Percentiles rank a stretch among this genome's conserved stretches.
These are phyloP conservation scores for Chelon labrosus DNA, from an alignment of 2,797 vertebrate genomes.

Conservation along the genomic window DNA sequence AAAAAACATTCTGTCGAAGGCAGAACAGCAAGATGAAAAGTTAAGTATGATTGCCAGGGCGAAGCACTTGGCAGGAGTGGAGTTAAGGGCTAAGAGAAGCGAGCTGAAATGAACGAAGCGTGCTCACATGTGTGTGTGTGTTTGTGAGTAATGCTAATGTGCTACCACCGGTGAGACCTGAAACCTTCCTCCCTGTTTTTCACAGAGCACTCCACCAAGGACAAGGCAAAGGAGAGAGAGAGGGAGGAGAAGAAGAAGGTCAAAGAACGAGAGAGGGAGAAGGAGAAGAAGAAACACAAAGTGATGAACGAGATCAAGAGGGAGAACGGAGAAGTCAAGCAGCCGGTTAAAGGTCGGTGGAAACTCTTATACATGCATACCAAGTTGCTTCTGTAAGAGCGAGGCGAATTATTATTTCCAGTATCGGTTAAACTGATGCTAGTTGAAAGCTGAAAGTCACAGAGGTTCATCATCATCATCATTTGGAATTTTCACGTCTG, in stretches of 20 bases:
- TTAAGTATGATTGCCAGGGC: slow-evolving; percentile 25
- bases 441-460: neutral
- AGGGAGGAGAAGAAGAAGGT: slow-evolving; percentile 90
- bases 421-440: neutral
- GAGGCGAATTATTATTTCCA: neutral
- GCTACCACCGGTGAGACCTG: slow-evolving; percentile 9
- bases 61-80: slow-evolving; percentile 35
- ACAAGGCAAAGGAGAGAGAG: slow-evolving; percentile 89
- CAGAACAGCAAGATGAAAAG: slow-evolving; percentile 22
- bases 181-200: slow-evolving; percentile 45
- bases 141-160: slow-evolving; percentile 2
- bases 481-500: neutral
- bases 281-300: slow-evolving; percentile 94
- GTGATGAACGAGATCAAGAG: slow-evolving; percentile 94
- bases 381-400: slow-evolving; percentile 2
- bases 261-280: slow-evolving; percentile 88
- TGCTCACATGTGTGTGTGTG: neutral
- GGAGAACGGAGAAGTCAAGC: slow-evolving; percentile 95
- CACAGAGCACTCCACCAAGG: slow-evolving; percentile 90
- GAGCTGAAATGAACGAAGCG: slow-evolving; percentile 16
- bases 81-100: slow-evolving; percentile 10
- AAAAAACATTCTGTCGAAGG: slow-evolving; percentile 23
- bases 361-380: slow-evolving; percentile 4
- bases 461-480: neutral
- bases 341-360: slow-evolving; percentile 92